These are phyloP conservation scores for Gobionotothen gibberifrons DNA, from an alignment of 2,797 vertebrate genomes.

Conservation along the genomic window DNA sequence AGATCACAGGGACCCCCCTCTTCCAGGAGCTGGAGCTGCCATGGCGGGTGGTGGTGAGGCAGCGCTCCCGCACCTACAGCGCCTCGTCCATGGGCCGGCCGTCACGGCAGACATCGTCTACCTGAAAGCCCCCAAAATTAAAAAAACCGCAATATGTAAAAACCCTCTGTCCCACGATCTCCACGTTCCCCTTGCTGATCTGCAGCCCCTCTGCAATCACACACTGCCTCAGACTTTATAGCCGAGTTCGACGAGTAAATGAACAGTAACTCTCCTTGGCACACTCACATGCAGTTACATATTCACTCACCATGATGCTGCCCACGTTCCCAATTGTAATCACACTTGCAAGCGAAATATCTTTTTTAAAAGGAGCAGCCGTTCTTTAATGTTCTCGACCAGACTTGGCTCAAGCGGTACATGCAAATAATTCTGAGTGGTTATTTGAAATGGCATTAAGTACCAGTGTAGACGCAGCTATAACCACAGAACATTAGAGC, in stretches of 20 bases:
- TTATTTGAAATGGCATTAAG: constrained; percentile 28
- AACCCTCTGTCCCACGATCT: neutral
- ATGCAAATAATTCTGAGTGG: constrained; percentile 23
- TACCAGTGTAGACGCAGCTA: constrained; percentile 10
- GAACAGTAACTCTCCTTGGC: constrained; percentile 8
- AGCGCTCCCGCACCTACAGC: constrained; percentile 95
- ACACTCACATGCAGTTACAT: constrained; percentile 24
- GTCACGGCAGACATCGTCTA: constrained; percentile 60
- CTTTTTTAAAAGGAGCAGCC: constrained; percentile 45
- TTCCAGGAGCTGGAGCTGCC: constrained; percentile 94
- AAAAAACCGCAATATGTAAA: constrained; percentile 12
- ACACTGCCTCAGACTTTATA: constrained; percentile 43
- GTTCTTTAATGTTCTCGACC: constrained; percentile 30
- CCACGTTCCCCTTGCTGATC: neutral
- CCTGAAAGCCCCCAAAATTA: constrained; percentile 48
- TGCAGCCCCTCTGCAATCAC: constrained; percentile 24
- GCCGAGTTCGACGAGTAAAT: constrained; percentile 1
- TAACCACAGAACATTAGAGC: neutral
- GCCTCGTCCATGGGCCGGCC: constrained; percentile 88
- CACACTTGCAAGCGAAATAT: constrained; percentile 28
- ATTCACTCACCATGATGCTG: constrained; percentile 15
- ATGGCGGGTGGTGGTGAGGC: constrained; percentile 87
- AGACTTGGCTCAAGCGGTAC: constrained; percentile 32
- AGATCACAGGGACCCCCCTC: constrained; percentile 91
- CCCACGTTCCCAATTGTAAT: constrained; percentile 19